Evolutionary conservation across 1,140 invertebrate genomes (phyloP).

Genomic region (Cyclargus thomasi): DNA sequence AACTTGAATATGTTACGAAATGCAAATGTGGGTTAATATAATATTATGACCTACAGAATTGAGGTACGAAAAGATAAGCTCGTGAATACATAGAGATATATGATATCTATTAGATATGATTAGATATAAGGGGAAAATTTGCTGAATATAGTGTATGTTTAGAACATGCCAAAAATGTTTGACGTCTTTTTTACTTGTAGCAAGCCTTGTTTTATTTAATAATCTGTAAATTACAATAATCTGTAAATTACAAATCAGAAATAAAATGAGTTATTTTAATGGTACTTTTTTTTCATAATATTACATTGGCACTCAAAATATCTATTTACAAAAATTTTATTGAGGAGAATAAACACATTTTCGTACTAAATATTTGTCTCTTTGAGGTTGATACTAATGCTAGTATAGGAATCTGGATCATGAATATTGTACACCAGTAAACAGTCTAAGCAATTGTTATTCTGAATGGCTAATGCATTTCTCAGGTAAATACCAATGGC

Average conservation of each 20-base stretch:
- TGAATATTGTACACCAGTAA: neutral
- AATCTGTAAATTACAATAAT: no score
- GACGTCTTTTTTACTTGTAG: neutral
- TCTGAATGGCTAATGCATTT: neutral
- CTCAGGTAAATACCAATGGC: neutral
- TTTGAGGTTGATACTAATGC: neutral
- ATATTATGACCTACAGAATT: slow-evolving; percentile 2
- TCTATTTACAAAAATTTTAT: no score
- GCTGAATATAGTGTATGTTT: neutral
- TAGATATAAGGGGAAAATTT: neutral
- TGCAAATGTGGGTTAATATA: neutral
- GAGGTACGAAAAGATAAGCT: neutral
- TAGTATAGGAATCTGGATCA: neutral
- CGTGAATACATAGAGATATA: neutral
- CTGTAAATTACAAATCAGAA: no score
- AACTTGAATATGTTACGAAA: neutral
- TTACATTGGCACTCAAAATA: no score
- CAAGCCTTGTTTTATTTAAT: neutral
- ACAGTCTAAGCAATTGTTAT: neutral
- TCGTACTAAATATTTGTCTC: no score
- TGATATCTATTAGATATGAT: neutral
- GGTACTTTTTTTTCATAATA: no score
- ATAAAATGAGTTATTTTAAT: no score
- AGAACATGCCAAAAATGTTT: neutral
- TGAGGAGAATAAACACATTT: no score